Conservation (phyloP, 2,888 invertebrate species). For the Nephrotoma flavescens region DNA sequence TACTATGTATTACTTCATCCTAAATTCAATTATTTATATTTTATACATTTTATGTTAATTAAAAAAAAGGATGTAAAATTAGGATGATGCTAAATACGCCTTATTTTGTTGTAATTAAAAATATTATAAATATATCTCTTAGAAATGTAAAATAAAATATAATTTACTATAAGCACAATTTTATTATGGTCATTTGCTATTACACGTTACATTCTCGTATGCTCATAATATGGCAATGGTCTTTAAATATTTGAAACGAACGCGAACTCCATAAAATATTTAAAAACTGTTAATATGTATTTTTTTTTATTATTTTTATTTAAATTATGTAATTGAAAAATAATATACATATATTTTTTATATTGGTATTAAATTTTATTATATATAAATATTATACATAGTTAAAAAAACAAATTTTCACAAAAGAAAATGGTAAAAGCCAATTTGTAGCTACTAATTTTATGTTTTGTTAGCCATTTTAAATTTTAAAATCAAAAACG, state of each 20-base stretch:
- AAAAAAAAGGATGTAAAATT: neutral
- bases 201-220: neutral
- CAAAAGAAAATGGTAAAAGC: neutral
- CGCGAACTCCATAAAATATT: neutral
- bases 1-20: constrained; percentile 34
- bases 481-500: neutral
- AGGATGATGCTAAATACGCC: constrained; percentile 5
- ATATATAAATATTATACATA: neutral
- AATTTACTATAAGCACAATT: neutral
- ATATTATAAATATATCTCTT: neutral
- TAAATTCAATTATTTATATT: neutral
- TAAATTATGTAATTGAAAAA: neutral
- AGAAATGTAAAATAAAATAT: neutral
- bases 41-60: neutral
- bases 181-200: neutral
- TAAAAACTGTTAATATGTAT: neutral
- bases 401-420: neutral
- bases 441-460: neutral
- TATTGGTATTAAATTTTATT: neutral
- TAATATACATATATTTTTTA: neutral
- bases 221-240: neutral
- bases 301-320: neutral
- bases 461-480: neutral
- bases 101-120: constrained; percentile 3
- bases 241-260: neutral